A percentile compares a stretch with the other conserved stretches of the same genome.
phyloP scores from a whole-genome alignment of 2,797 vertebrate species.

The Semaprochilodus insignis region DNA sequence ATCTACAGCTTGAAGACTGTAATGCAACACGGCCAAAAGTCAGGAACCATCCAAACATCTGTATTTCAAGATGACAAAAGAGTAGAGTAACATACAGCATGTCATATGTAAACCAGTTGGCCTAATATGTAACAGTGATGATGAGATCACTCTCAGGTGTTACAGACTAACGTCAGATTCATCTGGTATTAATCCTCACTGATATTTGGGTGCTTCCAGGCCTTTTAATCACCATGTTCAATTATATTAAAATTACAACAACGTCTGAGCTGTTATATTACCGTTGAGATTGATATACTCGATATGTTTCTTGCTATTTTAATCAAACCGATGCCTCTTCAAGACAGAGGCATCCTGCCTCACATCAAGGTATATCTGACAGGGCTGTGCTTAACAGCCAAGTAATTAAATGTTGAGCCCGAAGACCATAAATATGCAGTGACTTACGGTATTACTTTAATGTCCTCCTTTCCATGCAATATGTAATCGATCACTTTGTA shows the following conservation, averaged over 20 bases:
- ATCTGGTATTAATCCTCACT: background rate
- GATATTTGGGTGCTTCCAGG: background rate
- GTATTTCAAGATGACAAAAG: background rate
- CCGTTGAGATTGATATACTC: background rate
- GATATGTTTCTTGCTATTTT: constrained; percentile 9
- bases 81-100: background rate
- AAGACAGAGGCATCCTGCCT: constrained; percentile 20
- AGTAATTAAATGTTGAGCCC: constrained; percentile 18
- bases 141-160: background rate
- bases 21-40: no score
- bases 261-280: background rate
- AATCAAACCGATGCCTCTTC: background rate
- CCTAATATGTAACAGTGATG: background rate
- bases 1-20: no score
- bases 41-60: no score
- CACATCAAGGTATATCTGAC: background rate
- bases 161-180: background rate
- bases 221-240: background rate
- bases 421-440: constrained; percentile 20
- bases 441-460: constrained; percentile 87
- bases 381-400: constrained; percentile 36
- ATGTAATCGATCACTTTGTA: constrained; percentile 87
- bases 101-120: background rate
- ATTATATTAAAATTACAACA: background rate
- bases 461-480: constrained; percentile 84